Evolutionary conservation across 2,797 vertebrate species (phyloP).

Genomic region (Smutsia temminckii): DNA sequence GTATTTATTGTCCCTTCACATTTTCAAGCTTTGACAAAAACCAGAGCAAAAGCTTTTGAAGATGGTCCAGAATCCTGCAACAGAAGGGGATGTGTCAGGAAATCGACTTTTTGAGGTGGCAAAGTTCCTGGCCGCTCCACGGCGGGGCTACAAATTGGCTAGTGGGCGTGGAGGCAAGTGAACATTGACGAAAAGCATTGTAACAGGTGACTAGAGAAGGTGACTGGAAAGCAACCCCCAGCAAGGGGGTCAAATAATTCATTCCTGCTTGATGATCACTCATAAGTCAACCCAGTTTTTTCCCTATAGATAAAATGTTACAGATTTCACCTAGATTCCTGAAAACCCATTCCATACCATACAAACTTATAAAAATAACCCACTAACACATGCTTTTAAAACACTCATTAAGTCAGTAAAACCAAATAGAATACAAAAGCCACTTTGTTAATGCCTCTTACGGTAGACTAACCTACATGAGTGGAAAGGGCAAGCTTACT

Average conservation of each 20-base stretch:
- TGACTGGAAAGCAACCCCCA: neutral
- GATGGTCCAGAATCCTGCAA: neutral
- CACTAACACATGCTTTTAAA: neutral
- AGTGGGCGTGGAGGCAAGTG: neutral
- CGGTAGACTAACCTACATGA: neutral
- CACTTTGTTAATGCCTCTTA: neutral
- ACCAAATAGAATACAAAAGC: neutral
- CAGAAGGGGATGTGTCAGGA: neutral
- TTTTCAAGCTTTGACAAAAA: conserved; percentile 39
- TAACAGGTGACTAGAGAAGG: neutral
- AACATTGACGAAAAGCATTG: neutral
- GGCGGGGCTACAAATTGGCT: neutral
- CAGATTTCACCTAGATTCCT: neutral
- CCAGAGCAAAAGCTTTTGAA: conserved; percentile 9
- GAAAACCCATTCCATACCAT: neutral
- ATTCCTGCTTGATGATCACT: neutral
- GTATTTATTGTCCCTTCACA: conserved; percentile 22
- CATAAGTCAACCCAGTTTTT: neutral
- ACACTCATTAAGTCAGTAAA: neutral
- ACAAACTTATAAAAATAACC: neutral
- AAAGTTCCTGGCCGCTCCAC: neutral
- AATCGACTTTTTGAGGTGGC: neutral
- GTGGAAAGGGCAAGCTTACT: neutral
- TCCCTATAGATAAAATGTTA: neutral
- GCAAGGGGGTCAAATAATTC: neutral